Conservation (phyloP, 1,140 invertebrate genomes). For the Antheraea mylitta region DNA sequence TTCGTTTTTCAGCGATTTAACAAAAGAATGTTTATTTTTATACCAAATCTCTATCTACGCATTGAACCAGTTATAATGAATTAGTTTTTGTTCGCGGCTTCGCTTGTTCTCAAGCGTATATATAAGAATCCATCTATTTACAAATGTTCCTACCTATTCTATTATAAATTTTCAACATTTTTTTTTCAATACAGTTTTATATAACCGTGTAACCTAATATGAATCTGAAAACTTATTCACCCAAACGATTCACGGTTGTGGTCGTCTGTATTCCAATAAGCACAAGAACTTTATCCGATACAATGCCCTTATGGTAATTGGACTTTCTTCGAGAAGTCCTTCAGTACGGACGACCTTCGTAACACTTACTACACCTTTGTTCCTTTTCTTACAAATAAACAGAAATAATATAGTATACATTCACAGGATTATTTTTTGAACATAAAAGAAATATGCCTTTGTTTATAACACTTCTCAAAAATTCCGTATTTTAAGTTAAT, state of each 20-base stretch:
- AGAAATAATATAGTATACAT: not conserved
- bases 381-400: not conserved
- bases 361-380: not conserved
- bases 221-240: not conserved
- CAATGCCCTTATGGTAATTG: constrained; percentile 10
- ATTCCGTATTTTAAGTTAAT: no score
- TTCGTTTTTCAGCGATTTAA: not conserved
- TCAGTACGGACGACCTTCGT: constrained; percentile 3
- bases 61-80: no score
- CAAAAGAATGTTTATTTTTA: not conserved
- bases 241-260: not conserved
- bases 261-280: constrained; percentile 4
- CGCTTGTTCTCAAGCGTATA: no score
- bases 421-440: not conserved
- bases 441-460: not conserved
- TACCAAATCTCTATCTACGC: not conserved
- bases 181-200: no score
- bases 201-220: not conserved
- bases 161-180: not conserved
- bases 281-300: not conserved
- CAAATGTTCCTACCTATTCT: no score
- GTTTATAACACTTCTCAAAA: no score
- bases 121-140: no score
- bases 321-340: constrained; percentile 7
- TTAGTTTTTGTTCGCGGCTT: no score